Base-by-base conservation (phyloP, 2,113 vertebrate genomes). In the Campylomormyrus tamandua region DNA sequence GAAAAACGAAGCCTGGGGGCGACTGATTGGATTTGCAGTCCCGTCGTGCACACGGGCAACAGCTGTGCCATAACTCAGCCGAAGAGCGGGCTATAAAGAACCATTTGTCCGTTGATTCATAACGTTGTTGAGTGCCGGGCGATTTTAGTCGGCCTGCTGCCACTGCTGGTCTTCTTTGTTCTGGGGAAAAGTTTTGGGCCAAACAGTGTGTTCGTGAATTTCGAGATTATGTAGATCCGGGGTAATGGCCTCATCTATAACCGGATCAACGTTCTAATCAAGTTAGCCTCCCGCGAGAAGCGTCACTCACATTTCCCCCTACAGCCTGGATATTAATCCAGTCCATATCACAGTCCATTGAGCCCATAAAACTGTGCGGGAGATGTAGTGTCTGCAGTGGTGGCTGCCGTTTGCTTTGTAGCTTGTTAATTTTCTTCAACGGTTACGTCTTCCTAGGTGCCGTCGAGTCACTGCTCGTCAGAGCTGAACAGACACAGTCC, bases 161-260 rank as follows among this genome's bases (percentile, higher is more conserved):
- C 52, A 45, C 87, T 5, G 19, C 56, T 56, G 24, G 17, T 27
- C 50, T 53, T 56, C 31, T 53, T 10, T 19, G 11, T 53, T 87
- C 50, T n/a, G 50, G 5, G 24, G 8, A 87, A 53, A 87, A 83
- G 56, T 56, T 91, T 48, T 39, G 62, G 91, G 93, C 92, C 93
- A 93, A 92, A 90, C 93, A 93, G 94, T 94, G 92, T 94, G 92
- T 92, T 93, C 88, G 77, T 90, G 88, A 58, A 58, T 88, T 91
- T 84, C 17, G 6, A 49, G 91, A 91, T 93, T 92, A 92, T 91
- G 85, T 90, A 91, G 91, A 89, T 90, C 88, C 1, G 88, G 77
- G 80, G 90, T 91, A 91, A 93, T 35, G n/a, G 91, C 35, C 92
- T 88, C 80, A 91, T 91, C 83, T 90, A 91, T 91, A 92, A 90